phyloP scores from a whole-genome alignment of 2,113 vertebrate species.

The Hippocampus guttulatus region DNA sequence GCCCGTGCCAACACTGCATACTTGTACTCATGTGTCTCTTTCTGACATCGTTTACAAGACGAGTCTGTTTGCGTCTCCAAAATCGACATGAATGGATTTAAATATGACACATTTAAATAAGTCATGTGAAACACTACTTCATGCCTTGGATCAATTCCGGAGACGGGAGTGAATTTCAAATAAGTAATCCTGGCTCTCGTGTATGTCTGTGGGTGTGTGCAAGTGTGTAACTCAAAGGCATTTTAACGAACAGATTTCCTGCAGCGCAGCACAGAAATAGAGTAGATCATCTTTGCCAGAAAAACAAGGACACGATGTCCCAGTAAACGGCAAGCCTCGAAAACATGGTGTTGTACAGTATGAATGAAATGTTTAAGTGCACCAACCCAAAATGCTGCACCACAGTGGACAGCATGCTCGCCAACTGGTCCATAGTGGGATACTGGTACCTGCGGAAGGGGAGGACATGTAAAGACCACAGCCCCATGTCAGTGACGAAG shows the following conservation, averaged over 20 bases:
- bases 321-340: not conserved
- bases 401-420: conserved; percentile 91
- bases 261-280: not conserved
- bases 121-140: not conserved
- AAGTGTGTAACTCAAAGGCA: not conserved
- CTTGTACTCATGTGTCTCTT: too few species aligned
- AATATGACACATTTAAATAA: not conserved
- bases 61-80: too few species aligned
- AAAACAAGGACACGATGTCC: not conserved
- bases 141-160: not conserved
- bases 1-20: too few species aligned
- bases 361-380: not conserved
- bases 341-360: not conserved
- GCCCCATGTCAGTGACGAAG: not conserved
- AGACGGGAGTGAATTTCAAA: not conserved
- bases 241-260: not conserved
- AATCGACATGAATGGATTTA: too few species aligned
- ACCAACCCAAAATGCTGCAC: conserved; percentile 95
- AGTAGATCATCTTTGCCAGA: not conserved
- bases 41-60: too few species aligned
- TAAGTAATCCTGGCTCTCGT: not conserved
- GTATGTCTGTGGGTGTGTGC: not conserved
- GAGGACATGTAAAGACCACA: not conserved
- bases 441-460: conserved; percentile 86
- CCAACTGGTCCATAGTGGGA: conserved; percentile 95